Evolutionary conservation across 1,140 invertebrate species (phyloP).

Genomic region (Protaetia brevitarsis): DNA sequence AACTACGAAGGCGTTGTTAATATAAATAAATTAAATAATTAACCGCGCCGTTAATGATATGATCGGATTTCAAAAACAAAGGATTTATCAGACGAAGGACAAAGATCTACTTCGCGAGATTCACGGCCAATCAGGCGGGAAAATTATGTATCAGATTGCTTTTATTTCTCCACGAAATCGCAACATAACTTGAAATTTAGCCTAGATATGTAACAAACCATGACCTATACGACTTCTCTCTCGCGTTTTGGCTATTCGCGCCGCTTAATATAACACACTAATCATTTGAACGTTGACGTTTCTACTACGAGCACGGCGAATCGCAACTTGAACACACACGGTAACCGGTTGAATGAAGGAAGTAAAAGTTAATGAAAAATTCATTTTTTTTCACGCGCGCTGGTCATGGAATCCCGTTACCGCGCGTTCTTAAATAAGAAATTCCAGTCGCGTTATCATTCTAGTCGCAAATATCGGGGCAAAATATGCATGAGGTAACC

Average conservation of each 20-base stretch:
- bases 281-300: background rate
- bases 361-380: slow-evolving; percentile 15
- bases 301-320: no score
- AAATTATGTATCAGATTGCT: background rate
- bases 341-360: background rate
- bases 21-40: background rate
- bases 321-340: background rate
- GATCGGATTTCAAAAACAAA: background rate
- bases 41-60: no score
- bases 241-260: background rate
- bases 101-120: background rate
- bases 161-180: background rate
- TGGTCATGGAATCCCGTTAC: background rate
- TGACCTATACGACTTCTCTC: slow-evolving; percentile 3
- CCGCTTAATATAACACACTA: background rate
- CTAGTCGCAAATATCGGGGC: background rate
- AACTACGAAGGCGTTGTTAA: no score
- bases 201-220: slow-evolving; percentile 2
- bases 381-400: background rate
- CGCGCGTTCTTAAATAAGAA: background rate
- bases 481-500: background rate
- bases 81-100: background rate
- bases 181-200: background rate
- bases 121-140: background rate
- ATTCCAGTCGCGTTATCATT: background rate